A percentile compares a stretch with the other conserved stretches of the same genome.
Conservation (phyloP, 2,113 vertebrate genomes). For the Phaethon lepturus region DNA sequence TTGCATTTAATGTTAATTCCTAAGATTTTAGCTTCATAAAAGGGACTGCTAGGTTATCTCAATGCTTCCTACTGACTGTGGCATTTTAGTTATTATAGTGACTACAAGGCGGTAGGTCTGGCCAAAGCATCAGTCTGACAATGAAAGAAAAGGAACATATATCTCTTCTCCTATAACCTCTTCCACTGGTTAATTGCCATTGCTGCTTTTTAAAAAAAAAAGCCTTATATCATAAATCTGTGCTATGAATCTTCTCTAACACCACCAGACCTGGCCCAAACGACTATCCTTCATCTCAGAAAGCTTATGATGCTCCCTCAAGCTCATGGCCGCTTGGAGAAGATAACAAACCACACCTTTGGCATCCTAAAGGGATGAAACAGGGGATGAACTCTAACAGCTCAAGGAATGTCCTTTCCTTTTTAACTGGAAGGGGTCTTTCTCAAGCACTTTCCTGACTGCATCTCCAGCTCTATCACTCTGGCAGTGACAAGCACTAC, state of each 20-base stretch:
- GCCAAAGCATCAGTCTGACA: not conserved
- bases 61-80: not conserved
- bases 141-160: not conserved
- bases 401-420: not conserved
- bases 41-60: not conserved
- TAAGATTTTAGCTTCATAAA: not conserved
- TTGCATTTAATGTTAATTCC: not conserved
- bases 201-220: not conserved
- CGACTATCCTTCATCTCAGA: not conserved
- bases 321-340: not conserved
- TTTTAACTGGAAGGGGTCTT: not conserved
- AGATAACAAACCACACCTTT: not conserved
- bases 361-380: not conserved
- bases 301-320: not conserved
- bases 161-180: not conserved
- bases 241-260: not conserved
- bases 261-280: not conserved
- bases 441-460: not conserved
- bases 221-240: not conserved
- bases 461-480: not conserved
- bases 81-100: not conserved
- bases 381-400: not conserved
- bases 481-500: not conserved
- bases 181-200: not conserved
- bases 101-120: not conserved